A percentile compares a stretch with the other conserved stretches of the same genome.
phyloP scores from a whole-genome alignment of 2,888 invertebrate genomes.

The Leptodirus hochenwartii region DNA sequence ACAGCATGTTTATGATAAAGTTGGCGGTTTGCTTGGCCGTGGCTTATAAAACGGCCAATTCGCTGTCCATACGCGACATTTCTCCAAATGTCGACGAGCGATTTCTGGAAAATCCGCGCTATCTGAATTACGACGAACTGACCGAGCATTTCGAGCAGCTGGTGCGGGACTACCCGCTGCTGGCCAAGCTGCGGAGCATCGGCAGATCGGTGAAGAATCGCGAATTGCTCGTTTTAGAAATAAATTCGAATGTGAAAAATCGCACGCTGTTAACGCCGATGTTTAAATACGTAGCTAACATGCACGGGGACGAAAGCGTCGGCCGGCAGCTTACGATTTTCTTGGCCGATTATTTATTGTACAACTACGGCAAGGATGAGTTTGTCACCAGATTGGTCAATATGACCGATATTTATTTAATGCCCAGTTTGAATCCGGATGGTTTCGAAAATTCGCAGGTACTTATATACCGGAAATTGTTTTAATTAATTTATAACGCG shows the following conservation, averaged over 20 bases:
- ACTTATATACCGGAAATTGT: conserved; percentile 18
- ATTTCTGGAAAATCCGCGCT: conserved; percentile 39
- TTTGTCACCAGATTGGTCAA: conserved; percentile 64
- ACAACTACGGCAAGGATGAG: conserved; percentile 49
- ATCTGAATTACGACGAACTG: conserved; percentile 54
- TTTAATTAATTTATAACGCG: conserved; percentile 1
- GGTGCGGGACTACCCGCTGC: conserved; percentile 42
- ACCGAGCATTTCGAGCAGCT: conserved; percentile 43
- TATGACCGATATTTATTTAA: conserved; percentile 77
- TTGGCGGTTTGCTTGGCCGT: no score
- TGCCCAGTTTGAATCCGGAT: conserved; percentile 97
- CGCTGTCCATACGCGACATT: no score
- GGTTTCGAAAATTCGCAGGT: conserved; percentile 77
- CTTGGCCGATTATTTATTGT: conserved; percentile 66
- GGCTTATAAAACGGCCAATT: no score
- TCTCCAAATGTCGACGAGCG: conserved; percentile 31
- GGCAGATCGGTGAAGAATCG: conserved; percentile 73
- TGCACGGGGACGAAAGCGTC: conserved; percentile 91
- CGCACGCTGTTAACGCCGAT: conserved; percentile 56
- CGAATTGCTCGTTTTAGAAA: conserved; percentile 67
- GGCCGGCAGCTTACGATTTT: conserved; percentile 71
- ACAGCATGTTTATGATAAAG: no score
- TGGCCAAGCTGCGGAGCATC: conserved; percentile 53
- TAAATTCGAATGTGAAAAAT: conserved; percentile 44
- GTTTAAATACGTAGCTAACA: conserved; percentile 88